Percentiles rank a stretch among this genome's conserved stretches.
phyloP scores from a whole-genome alignment of 2,797 vertebrate species.

The Lindbergichthys nudifrons region DNA sequence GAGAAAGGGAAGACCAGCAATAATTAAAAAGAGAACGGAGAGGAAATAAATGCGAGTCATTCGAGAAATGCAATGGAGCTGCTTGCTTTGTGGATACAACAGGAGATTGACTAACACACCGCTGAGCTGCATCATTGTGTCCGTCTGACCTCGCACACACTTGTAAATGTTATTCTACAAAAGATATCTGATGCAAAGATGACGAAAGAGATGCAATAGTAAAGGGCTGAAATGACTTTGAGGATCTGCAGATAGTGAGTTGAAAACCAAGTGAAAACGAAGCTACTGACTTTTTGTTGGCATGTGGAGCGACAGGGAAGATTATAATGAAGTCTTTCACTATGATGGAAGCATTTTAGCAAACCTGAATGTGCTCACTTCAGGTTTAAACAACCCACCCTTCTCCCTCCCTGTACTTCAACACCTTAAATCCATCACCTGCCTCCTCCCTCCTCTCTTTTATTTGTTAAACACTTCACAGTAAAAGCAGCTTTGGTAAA shows the following conservation, averaged over 20 bases:
- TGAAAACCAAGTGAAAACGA: constrained; percentile 26
- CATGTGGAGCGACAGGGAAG: constrained; percentile 41
- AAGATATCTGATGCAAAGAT: constrained; percentile 47
- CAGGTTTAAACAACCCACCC: constrained; percentile 34
- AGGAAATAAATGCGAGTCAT: constrained; percentile 86
- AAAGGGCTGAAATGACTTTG: constrained; percentile 20
- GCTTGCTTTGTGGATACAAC: constrained; percentile 73
- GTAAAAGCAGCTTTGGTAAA: constrained; percentile 67
- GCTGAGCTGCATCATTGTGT: constrained; percentile 60
- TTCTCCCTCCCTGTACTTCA: constrained; percentile 9
- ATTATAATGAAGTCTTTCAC: constrained; percentile 66
- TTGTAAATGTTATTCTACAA: constrained; percentile 25
- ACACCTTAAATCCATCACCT: constrained; percentile 25
- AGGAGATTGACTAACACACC: constrained; percentile 63
- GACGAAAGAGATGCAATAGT: constrained; percentile 21
- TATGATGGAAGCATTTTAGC: constrained; percentile 68
- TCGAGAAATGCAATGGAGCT: constrained; percentile 88
- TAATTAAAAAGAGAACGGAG: constrained; percentile 65
- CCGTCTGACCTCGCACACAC: constrained; percentile 39
- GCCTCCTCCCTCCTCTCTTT: constrained; percentile 34
- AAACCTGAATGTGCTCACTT: constrained; percentile 62
- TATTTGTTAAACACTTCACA: constrained; percentile 66
- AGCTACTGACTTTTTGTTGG: constrained; percentile 44
- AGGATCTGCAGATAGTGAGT: constrained; percentile 11
- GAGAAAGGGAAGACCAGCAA: constrained; percentile 56